Evolutionary conservation across 2,797 vertebrate genomes (phyloP).

Genomic region (Mallotus villosus): DNA sequence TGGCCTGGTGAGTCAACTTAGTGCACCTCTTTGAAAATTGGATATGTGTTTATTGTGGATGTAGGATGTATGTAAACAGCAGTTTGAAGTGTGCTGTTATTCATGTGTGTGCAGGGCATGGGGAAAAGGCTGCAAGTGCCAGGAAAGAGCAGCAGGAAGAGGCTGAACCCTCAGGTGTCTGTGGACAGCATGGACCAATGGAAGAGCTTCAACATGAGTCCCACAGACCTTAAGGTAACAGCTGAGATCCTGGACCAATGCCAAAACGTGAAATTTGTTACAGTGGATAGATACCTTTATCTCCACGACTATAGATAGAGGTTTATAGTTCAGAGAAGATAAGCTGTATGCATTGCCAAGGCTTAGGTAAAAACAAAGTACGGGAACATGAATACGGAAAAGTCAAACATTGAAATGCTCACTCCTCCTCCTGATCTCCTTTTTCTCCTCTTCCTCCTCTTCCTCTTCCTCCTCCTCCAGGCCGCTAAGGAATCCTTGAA

Average conservation of each 20-base stretch:
- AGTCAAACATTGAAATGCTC: background rate
- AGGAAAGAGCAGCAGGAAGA: slow-evolving; percentile 84
- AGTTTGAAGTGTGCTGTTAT: background rate
- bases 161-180: slow-evolving; percentile 83
- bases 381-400: too few relatives aligned
- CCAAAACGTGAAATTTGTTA: too few relatives aligned
- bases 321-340: too few relatives aligned
- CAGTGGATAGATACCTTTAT: background rate
- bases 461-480: slow-evolving; percentile 61
- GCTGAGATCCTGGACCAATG: background rate
- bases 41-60: background rate
- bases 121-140: slow-evolving; percentile 81
- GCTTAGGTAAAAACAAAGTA: too few relatives aligned
- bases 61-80: background rate
- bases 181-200: slow-evolving; percentile 84
- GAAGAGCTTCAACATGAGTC: slow-evolving; percentile 77
- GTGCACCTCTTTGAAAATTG: background rate
- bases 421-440: background rate
- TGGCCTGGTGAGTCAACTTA: slow-evolving; percentile 72
- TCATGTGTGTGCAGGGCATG: slow-evolving; percentile 58
- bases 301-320: background rate
- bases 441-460: background rate
- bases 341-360: too few relatives aligned
- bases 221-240: slow-evolving; percentile 75
- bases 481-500: slow-evolving; percentile 82